phyloP scores from a whole-genome alignment of 2,797 vertebrate genomes.

The Argyrosomus regius region DNA sequence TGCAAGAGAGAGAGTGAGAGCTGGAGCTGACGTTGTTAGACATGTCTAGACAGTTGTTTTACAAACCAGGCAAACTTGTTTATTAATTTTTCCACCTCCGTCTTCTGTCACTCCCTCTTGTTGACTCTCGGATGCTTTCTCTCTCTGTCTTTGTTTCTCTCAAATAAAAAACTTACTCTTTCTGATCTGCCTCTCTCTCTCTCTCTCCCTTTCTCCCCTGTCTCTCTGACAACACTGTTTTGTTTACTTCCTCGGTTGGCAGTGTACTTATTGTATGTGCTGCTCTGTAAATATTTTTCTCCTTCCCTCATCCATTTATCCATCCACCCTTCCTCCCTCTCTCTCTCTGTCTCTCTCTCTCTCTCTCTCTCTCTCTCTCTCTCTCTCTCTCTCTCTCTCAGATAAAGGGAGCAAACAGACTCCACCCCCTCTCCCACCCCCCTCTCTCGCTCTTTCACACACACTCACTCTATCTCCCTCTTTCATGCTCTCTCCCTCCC shows the following conservation, averaged over 20 bases:
- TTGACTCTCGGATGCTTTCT: constrained; percentile 30
- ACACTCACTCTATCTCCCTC: constrained; percentile 70
- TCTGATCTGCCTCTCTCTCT: constrained; percentile 33
- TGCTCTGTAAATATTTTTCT: constrained; percentile 74
- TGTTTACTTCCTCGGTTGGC: constrained; percentile 61
- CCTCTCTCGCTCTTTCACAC: constrained; percentile 62
- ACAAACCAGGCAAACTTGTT: constrained; percentile 76
- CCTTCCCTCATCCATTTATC: constrained; percentile 65
- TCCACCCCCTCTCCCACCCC: constrained; percentile 75
- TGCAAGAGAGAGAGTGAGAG: constrained; percentile 16
- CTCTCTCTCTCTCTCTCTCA: constrained; percentile 63
- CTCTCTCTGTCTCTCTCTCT: constrained; percentile 53
- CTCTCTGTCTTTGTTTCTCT: constrained; percentile 51
- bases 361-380: constrained; percentile 42
- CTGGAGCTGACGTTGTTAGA: constrained; percentile 47
- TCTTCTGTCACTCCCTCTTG: constrained; percentile 49
- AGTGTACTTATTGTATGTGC: constrained; percentile 51
- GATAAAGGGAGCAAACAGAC: constrained; percentile 82
- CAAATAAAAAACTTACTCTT: constrained; percentile 22
- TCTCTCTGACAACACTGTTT: constrained; percentile 63
- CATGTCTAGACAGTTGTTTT: constrained; percentile 78
- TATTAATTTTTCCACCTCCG: constrained; percentile 50
- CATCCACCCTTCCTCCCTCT: constrained; percentile 33
- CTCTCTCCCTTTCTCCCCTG: constrained; percentile 35
- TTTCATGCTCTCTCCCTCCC: constrained; percentile 73